Conservation (phyloP, 2,888 invertebrate genomes). For the Spodoptera littoralis region DNA sequence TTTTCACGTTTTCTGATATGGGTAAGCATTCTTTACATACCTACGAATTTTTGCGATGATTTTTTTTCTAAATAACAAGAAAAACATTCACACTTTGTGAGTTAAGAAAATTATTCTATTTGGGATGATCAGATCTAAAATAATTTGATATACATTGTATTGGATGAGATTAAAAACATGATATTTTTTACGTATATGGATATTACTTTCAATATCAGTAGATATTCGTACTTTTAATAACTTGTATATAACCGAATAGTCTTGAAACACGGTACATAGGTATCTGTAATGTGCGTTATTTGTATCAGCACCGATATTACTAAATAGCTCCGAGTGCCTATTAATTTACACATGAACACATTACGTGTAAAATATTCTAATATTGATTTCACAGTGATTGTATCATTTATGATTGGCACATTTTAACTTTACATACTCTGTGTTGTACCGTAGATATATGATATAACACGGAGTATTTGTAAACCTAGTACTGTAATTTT, state of each 20-base stretch:
- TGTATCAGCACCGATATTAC: conserved; percentile 50
- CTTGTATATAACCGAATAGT: conserved; percentile 44
- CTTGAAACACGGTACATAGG: conserved; percentile 39
- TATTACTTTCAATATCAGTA: conserved; percentile 29
- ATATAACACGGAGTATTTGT: conserved; percentile 41
- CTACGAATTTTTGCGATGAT: too few species aligned
- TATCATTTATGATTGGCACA: conserved; percentile 53
- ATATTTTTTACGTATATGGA: conserved; percentile 34
- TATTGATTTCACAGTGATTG: conserved; percentile 51
- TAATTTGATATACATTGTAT: conserved; percentile 36
- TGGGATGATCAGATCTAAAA: conserved; percentile 51
- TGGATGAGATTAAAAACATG: conserved; percentile 40
- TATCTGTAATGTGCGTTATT: conserved; percentile 57
- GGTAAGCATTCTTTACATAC: too few species aligned
- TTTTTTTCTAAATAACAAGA: too few species aligned
- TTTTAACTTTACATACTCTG: conserved; percentile 39
- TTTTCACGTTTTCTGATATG: too few species aligned
- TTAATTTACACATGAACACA: conserved; percentile 46
- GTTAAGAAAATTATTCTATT: conserved; percentile 1
- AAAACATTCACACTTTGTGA: too few species aligned
- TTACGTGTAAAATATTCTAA: conserved; percentile 49
- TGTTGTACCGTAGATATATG: conserved; percentile 37
- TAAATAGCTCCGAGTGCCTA: conserved; percentile 28
- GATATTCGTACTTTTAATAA: conserved; percentile 26
- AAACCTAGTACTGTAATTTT: conserved; percentile 26